Base-by-base conservation (phyloP, 2,797 vertebrate genomes). In the Girardinus metallicus region DNA sequence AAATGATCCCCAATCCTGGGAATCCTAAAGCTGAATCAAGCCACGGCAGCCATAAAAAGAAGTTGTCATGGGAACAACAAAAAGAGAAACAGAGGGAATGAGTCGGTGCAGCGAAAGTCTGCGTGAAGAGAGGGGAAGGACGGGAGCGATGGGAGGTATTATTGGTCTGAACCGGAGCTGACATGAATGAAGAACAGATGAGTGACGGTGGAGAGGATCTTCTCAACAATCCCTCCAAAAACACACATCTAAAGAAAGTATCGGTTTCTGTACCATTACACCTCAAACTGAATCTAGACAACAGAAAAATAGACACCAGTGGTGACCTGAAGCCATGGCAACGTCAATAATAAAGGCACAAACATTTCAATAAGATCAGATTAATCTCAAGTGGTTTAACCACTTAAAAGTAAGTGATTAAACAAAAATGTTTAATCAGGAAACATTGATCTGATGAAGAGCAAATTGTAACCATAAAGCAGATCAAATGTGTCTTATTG, bases 1-100 rank as follows among this genome's bases (percentile, higher is more conserved):
- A 70, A 88, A 84, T 41, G 16, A 51, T 80, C 70, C 79, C 79
- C 83, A 83, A 83, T 86, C 86, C 85, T 88, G 85, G 90, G 85
- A 91, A 90, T 89, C 82, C 81, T 87, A 81, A 85, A 91, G 70
- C 89, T 80, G 76, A 91, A 91, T 83, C 82, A 90, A 92, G 90
- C 82, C 89, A 90, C 43, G 0, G 44, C 73, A 77, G 84, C 84
- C 89, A 88, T 84, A 90, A 91, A 93, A 91, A 89, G 83, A 88
- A 57, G 83, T 83, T 83, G 81, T 83, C 87, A 91, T 87, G 93
- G 89, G 89, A 91, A 88, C 72, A 1, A 71, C 39, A 64, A 44
- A 57, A 46, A 8, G 29, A 34, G 55, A 49, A 74, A 60, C 8
- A 46, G 76, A 53, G 51, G 4, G 68, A 34, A 39, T 1, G 41